phyloP scores from a whole-genome alignment of 2,888 invertebrate genomes.

The Lasius platythorax region DNA sequence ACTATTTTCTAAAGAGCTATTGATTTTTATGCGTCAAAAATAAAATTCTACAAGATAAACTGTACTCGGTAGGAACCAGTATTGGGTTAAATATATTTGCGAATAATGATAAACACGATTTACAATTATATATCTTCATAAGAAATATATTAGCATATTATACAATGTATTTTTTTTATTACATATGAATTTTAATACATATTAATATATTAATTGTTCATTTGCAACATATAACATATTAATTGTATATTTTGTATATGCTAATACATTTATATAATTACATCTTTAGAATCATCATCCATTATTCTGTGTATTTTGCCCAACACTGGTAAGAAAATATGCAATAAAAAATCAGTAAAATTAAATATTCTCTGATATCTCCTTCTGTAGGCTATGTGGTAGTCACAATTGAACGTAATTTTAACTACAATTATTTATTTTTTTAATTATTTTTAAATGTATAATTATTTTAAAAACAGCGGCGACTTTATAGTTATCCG shows the following conservation, averaged over 20 bases:
- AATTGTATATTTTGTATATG: constrained; percentile 7
- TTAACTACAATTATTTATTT: constrained; percentile 29
- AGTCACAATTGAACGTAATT: constrained; percentile 41
- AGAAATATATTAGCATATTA: background rate
- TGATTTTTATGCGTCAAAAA: background rate
- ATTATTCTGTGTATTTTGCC: constrained; percentile 10
- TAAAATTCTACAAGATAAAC: constrained; percentile 19
- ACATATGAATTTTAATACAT: background rate
- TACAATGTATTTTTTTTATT: background rate
- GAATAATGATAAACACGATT: constrained; percentile 6
- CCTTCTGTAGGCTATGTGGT: constrained; percentile 34
- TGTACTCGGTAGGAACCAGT: constrained; percentile 54
- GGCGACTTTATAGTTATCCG: background rate
- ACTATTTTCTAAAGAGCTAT: background rate
- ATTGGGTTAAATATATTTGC: background rate
- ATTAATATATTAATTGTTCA: background rate
- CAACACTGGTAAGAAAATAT: constrained; percentile 19
- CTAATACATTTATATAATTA: constrained; percentile 15
- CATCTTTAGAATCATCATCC: constrained; percentile 11
- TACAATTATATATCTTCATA: constrained; percentile 21
- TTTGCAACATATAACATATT: background rate
- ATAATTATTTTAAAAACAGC: constrained; percentile 22
- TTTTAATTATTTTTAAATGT: constrained; percentile 4
- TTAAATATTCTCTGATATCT: constrained; percentile 1
- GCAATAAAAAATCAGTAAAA: constrained; percentile 12